phyloP scores from a whole-genome alignment of 1,140 invertebrate species.

The Copidosoma floridanum region DNA sequence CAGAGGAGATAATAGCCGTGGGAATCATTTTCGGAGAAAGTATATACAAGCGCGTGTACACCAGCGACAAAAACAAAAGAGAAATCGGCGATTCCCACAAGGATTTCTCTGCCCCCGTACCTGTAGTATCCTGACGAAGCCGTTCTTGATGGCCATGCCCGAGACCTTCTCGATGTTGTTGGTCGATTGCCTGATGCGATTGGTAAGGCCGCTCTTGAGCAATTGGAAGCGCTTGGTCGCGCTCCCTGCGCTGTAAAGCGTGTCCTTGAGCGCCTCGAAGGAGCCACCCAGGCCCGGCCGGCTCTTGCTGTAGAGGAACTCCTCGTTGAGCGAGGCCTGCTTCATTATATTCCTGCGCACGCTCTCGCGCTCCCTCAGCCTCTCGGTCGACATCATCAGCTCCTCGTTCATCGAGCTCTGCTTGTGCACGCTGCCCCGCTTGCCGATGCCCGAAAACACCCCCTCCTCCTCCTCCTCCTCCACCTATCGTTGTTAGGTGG shows the following conservation, averaged over 20 bases:
- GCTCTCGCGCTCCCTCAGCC: slow-evolving; percentile 77
- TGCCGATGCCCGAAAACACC: not conserved
- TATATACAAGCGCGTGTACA: not conserved
- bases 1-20: too few species aligned
- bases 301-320: slow-evolving; percentile 72
- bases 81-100: not conserved
- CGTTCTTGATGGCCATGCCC: slow-evolving; percentile 62
- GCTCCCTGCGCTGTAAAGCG: slow-evolving; percentile 69
- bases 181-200: slow-evolving; percentile 76
- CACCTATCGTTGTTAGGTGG: too few species aligned
- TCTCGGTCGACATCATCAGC: slow-evolving; percentile 82
- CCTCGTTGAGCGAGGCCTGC: slow-evolving; percentile 84
- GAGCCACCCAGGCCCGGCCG: too few species aligned
- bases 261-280: slow-evolving; percentile 72
- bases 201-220: slow-evolving; percentile 79
- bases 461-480: slow-evolving; percentile 28
- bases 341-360: slow-evolving; percentile 85
- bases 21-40: not conserved
- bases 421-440: slow-evolving; percentile 70
- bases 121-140: slow-evolving; percentile 74
- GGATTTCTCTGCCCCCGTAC: too few species aligned
- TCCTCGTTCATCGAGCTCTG: slow-evolving; percentile 88
- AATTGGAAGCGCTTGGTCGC: slow-evolving; percentile 79
- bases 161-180: slow-evolving; percentile 79
- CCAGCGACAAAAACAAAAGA: not conserved